Evolutionary conservation across 2,888 invertebrate genomes (phyloP).

Genomic region (Ichneumoninae sp.): DNA sequence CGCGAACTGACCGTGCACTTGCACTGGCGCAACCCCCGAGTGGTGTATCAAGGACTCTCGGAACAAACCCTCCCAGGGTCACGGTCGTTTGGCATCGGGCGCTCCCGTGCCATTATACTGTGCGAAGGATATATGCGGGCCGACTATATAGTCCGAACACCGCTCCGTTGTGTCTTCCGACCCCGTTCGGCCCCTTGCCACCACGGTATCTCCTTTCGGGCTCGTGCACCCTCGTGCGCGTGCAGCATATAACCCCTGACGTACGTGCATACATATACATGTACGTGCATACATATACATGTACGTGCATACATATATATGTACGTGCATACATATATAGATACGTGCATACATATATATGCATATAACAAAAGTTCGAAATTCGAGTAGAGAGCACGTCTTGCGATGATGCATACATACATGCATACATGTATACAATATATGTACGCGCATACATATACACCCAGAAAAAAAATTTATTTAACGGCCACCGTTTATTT

Average conservation of each 20-base stretch:
- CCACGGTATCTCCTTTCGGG: conserved; percentile 39
- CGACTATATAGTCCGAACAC: background rate
- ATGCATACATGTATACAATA: too few species aligned
- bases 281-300: too few species aligned
- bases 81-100: conserved; percentile 72
- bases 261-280: background rate
- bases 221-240: conserved; percentile 50
- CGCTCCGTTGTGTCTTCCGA: conserved; percentile 22
- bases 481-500: too few species aligned
- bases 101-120: conserved; percentile 32
- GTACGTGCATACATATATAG: too few species aligned
- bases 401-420: too few species aligned
- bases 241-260: conserved; percentile 9
- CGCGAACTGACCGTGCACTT: conserved; percentile 78
- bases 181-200: conserved; percentile 15
- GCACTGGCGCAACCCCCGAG: conserved; percentile 71
- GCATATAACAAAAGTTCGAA: too few species aligned
- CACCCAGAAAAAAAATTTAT: too few species aligned
- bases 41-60: conserved; percentile 30
- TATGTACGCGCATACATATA: too few species aligned
- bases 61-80: conserved; percentile 73
- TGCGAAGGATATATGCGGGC: background rate
- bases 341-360: too few species aligned
- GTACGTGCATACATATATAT: too few species aligned
- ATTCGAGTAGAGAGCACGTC: too few species aligned